Evolutionary conservation across 2,113 vertebrate genomes (phyloP), one percentile per base, ranked within the genome.

Genomic region (Pterocles orientalis): DNA sequence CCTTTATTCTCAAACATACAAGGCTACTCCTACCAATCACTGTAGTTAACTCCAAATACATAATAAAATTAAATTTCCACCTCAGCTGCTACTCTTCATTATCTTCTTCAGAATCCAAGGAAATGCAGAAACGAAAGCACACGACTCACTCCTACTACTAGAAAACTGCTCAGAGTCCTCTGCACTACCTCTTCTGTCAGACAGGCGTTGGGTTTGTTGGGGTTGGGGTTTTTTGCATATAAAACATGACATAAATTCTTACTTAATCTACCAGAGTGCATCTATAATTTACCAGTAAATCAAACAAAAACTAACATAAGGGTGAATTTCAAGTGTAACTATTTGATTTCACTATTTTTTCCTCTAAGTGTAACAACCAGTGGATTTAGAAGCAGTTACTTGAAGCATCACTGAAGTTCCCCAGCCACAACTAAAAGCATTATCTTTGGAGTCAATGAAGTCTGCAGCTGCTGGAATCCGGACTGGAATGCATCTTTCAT

Each of bases 381-480:
- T 25, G 65, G 86, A 90, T 76, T 96, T 92, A 89, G 61, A 76
- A 92, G 72, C 94, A 92, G 86, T 68, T 45, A 68, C 88, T 77
- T 92, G 83, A 95, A 96, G 69, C 65, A 88, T 86, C 80, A 54
- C 83, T 96, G 10, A 11, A 91, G 77, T 84, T 89, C 69, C 84
- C 53, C 14, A 2, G 90, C 83, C 95, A 93, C 96, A 97, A 88
- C 86, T 86, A 95, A 96, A 96, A 79, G 94, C 91, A 94, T 96
- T 96, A 94, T 96, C 96, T 96, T 79, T 86, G 94, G 77, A 96
- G 92, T 96, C 94, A 95, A 90, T 96, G 95, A 94, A 96, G 91
- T 82, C 92, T 94, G 94, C 95, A 96, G 96, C 96, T 96, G 95
- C 94, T 95, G 96, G 95, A 94, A 97, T 97, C 95, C 89, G 92